These are phyloP conservation scores for Phrixothrix hirtus DNA, from an alignment of 2,888 invertebrate species.

Conservation along the genomic window DNA sequence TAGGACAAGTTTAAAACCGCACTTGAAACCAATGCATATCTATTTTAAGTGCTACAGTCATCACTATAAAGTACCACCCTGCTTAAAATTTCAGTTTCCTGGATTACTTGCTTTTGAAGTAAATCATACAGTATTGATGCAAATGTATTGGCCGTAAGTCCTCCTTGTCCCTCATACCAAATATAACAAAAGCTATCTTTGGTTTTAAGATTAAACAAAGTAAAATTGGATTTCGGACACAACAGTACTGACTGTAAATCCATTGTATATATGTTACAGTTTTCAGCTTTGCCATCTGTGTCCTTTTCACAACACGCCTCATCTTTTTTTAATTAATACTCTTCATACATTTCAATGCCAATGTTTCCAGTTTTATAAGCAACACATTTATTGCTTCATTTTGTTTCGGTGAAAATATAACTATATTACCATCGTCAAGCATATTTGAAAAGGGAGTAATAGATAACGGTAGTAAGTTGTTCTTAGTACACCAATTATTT, in stretches of 20 bases:
- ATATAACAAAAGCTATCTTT: background rate
- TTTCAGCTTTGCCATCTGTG: background rate
- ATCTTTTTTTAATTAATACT: no score
- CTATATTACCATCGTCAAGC: no score
- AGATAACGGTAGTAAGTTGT: no score
- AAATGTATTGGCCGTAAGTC: background rate
- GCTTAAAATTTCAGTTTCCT: background rate
- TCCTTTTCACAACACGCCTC: background rate
- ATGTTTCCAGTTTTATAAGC: no score
- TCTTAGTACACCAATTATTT: no score
- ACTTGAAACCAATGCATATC: background rate
- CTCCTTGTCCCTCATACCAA: background rate
- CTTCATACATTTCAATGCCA: no score
- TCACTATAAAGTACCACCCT: background rate
- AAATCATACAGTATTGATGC: background rate
- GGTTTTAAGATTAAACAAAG: background rate
- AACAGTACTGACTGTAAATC: no score
- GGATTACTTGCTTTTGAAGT: background rate
- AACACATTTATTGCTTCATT: no score
- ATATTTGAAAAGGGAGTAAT: no score
- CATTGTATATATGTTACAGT: background rate
- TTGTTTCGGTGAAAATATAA: no score
- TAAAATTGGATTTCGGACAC: constrained; percentile 1
- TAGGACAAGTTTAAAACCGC: background rate
- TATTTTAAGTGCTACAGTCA: background rate